phyloP scores from a whole-genome alignment of 2,888 invertebrate genomes.

The Salpingus planirostris region DNA sequence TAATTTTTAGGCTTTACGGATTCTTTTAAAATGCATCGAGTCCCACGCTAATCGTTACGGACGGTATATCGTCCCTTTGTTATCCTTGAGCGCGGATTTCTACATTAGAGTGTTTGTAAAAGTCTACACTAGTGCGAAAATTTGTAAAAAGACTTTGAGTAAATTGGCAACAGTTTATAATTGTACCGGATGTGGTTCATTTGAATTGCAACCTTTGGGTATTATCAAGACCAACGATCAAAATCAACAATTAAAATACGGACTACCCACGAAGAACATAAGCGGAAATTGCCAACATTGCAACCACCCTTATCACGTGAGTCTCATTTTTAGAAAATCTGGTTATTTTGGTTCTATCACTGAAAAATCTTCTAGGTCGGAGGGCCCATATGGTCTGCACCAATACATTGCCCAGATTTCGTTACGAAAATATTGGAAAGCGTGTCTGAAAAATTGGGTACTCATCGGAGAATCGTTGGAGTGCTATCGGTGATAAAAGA shows the following conservation, averaged over 20 bases:
- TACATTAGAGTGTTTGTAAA: conserved; percentile 91
- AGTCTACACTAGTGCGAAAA: conserved; percentile 67
- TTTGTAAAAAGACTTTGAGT: conserved; percentile 79
- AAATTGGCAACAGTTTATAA: conserved; percentile 83
- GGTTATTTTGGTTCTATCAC: too few species aligned
- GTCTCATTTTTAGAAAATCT: too few species aligned
- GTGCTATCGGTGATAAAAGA: conserved; percentile 72
- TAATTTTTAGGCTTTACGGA: conserved; percentile 70
- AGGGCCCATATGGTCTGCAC: conserved; percentile 91
- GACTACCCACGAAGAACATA: conserved; percentile 61
- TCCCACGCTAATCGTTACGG: conserved; percentile 89
- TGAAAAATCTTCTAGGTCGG: conserved; percentile 70
- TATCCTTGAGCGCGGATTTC: conserved; percentile 92
- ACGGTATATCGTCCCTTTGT: conserved; percentile 80
- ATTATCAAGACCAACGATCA: conserved; percentile 50
- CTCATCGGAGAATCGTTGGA: conserved; percentile 68
- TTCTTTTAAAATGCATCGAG: conserved; percentile 83
- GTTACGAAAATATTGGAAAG: conserved; percentile 54
- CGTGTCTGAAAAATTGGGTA: conserved; percentile 49
- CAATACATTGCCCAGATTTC: conserved; percentile 74
- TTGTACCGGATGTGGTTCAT: conserved; percentile 83
- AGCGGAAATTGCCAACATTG: conserved; percentile 65
- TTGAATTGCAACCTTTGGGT: conserved; percentile 70
- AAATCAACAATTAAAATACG: conserved; percentile 52
- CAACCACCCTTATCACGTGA: conserved; percentile 61